Evolutionary conservation across 1,140 invertebrate species (phyloP), one percentile per base, ranked within the genome.

Genomic region (Aphaenogaster ashmeadi): DNA sequence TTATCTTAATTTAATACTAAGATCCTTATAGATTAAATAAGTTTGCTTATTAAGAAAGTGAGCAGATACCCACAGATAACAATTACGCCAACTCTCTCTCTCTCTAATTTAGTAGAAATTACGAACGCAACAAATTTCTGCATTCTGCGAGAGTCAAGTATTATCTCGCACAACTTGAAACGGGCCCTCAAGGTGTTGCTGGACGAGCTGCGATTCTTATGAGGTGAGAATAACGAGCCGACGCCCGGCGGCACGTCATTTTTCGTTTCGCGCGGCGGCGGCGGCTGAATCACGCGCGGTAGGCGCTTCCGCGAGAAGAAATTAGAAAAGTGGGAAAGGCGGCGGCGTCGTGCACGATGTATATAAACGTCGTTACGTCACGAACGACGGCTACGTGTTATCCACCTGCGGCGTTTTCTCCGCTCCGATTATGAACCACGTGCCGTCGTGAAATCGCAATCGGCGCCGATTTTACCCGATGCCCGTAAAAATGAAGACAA

Each of bases 231-330:
- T 87, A 77, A 89, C 67, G 27, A 75, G 27, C 47, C 36, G 13
- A 27, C 58, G 21, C 62, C 74, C 58, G 83, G 60, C 88, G 79
- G 52, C 71, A 15, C 8, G 21, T 21, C 27, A 52, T 89, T 89
- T 84, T 90, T 85, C 74, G 18, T 52, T 69, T 75, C 47, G 83
- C 69, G 88, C 88, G 27, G 27, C 27, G 27, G 27, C 38, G 33
- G 64, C 50, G 58, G 62, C 62, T 90, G 84, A 81, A 47, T 66
- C 56, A 60, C 50, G 67, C 58, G 64, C 83, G 87, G 66, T 87
- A 88, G 89, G 18, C 56, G 71, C 87, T 92, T 93, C 88, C 84
- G 83, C 79, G 58, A 90, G 91, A 92, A 88, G 78, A 87, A 84
- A 89, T 86, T 79, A 88, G 84, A 88, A 92, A 90, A 86, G 60